Evolutionary conservation across 1,140 invertebrate species (phyloP), one percentile per base, ranked within the genome.

Genomic region (Sesamia nonagrioides): DNA sequence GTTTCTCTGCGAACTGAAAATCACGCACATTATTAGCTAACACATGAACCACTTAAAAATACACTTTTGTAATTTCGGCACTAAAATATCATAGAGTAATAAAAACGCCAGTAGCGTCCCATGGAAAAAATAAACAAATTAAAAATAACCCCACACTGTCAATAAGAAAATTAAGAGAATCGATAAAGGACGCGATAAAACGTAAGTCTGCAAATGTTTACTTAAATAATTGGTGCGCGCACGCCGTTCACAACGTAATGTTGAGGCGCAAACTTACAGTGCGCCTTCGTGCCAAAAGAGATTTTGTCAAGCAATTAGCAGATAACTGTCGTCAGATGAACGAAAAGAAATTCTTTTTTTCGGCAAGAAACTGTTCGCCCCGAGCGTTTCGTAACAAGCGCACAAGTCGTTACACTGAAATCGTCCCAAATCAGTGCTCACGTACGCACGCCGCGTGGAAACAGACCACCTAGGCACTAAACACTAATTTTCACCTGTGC

Each of bases 281-380:
- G 77, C 63, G 78, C 77, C 77, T 81, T 63, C 50, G 83, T 87
- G 89, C 85, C 86, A 88, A 91, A 88, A 86, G 85, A 89, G 88
- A 88, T 91, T 90, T 84, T 84, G 84, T 73, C 80, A 42, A 76
- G 81, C 86, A 89, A 91, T 91, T 90, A 92, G 84, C 86, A 81
- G 85, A 88, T 86, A 84, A 83, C 88, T 88, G 86, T 88, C 83
- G 88, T 84, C 84, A 83, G 82, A 84, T 81, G 84, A 77, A 86
- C 78, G 82, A 81, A 85, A 84, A 83, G 74, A 89, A 86, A 80
- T 87, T 86, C 88, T 90, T 91, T 88, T 88, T 89, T 84, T 78
- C 66, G 82, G 81, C 63, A 83, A 69, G 48, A 87, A 92, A 83
- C 86, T 91, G 87, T 88, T 85, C 58, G 83, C 83, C 74, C 78